Base-by-base conservation (phyloP, 2,888 invertebrate genomes). In the Beris chalybata region DNA sequence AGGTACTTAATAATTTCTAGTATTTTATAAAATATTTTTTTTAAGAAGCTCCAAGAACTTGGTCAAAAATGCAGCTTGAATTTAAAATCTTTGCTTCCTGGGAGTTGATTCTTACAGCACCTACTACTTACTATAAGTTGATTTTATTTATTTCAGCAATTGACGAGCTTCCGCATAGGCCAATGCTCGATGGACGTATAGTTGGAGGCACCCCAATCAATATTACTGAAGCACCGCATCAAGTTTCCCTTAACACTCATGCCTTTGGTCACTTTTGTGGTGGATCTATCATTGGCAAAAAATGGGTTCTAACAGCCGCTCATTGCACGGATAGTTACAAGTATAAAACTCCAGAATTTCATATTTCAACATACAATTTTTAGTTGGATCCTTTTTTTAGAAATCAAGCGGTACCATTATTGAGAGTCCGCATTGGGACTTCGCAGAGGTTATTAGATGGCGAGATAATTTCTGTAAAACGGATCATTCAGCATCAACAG, bases 371-470 rank as follows among this genome's bases (percentile, higher is more conserved):
- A 38, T 9, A 38, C 5, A 3, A 38, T 38, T 3, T 38, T 38
- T 15, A 52, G 5, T 22, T 22, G 29, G 9, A 38, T n/a, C n/a
- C 5, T n/a, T 48, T 13, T 38, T 38, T 38, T 38, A 79, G 80
- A 61, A 75, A 76, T 0, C 75, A 74, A 59, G 72, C 71, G 0
- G 72, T 76, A 0, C 70, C 74, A 3, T 22, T 43, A 50, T 50
- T 63, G 32, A 45, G 29, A 11, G 52, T 63, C 43, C 63, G 63
- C 52, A 29, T 63, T 31, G 63, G 63, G 31, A 52, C 63, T 13
- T 22, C 50, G 11, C 15, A 5, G 11, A 31, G 52, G 43, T 5
- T 15, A 15, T 43, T 38, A 15, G 52, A 47, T 32, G 63, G 63
- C 6, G 32, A 32, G n/a, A 7, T 63, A 22, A 22, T 52, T 4